Percentiles rank a stretch among this genome's conserved stretches.
Evolutionary conservation across 2,888 invertebrate genomes (phyloP).

Genomic region (Formica aserva): DNA sequence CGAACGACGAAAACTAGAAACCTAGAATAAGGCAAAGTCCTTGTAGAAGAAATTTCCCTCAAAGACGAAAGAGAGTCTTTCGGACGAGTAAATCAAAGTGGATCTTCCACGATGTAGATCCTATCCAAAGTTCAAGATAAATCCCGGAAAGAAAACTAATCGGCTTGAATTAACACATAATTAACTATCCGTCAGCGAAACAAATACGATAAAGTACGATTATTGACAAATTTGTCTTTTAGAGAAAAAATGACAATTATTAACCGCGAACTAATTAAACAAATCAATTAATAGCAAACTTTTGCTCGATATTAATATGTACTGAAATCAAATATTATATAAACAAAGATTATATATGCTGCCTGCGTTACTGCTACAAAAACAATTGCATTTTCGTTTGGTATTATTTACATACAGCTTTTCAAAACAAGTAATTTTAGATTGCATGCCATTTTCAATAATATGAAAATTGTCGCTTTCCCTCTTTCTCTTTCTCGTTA

Average conservation of each 20-base stretch:
- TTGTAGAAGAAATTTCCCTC: slow-evolving; percentile 30
- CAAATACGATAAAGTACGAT: not conserved
- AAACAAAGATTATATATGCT: too few species aligned
- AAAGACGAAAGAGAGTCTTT: not conserved
- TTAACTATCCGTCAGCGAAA: not conserved
- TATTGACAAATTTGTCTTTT: not conserved
- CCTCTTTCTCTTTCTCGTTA: not conserved
- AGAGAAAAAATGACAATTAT: not conserved
- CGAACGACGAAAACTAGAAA: slow-evolving; percentile 11
- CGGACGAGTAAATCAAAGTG: slow-evolving; percentile 19
- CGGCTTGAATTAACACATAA: slow-evolving; percentile 25
- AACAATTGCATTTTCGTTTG: not conserved
- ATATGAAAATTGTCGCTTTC: slow-evolving; percentile 22
- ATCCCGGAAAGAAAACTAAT: slow-evolving; percentile 14
- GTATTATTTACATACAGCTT: not conserved
- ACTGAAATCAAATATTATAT: not conserved
- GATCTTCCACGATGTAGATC: slow-evolving; percentile 19
- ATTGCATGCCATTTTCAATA: not conserved
- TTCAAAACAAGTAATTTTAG: not conserved
- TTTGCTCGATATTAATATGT: not conserved
- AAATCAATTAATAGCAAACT: not conserved
- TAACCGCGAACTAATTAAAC: not conserved
- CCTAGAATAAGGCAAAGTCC: slow-evolving; percentile 10
- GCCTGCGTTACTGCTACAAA: not conserved
- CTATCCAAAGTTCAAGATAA: slow-evolving; percentile 19